A percentile compares a stretch with the other conserved stretches of the same genome.
These are phyloP conservation scores for Prochilodus magdalenae DNA, from an alignment of 2,113 vertebrate genomes.

Conservation along the genomic window DNA sequence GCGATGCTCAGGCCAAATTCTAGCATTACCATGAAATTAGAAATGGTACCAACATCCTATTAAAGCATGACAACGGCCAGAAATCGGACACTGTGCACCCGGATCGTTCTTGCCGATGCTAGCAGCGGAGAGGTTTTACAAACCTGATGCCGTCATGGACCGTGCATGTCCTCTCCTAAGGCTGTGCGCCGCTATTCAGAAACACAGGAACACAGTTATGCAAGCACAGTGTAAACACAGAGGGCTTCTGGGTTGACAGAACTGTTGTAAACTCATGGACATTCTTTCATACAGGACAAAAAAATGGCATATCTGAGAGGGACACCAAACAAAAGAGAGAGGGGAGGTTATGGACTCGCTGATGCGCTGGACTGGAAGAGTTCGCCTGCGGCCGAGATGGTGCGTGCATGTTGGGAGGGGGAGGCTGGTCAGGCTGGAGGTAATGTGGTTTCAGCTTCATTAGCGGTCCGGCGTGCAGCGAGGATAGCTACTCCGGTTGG, in stretches of 20 bases:
- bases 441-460: slow-evolving; percentile 71
- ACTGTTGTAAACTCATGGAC: slow-evolving; percentile 17
- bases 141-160: background rate
- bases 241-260: background rate
- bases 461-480: slow-evolving; percentile 65
- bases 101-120: background rate
- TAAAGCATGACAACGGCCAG: background rate
- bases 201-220: background rate
- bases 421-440: slow-evolving; percentile 60
- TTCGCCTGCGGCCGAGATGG: slow-evolving; percentile 63
- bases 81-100: background rate
- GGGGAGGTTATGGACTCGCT: slow-evolving; percentile 61
- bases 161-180: slow-evolving; percentile 1
- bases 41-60: background rate
- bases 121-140: background rate
- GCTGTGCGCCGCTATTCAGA: background rate
- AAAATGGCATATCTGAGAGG: slow-evolving; percentile 54
- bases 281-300: slow-evolving; percentile 21
- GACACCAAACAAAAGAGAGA: slow-evolving; percentile 50
- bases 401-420: slow-evolving; percentile 31
- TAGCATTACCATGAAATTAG: slow-evolving; percentile 12
- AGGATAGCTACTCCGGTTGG: background rate
- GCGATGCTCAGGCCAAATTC: background rate
- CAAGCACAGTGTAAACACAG: slow-evolving; percentile 7
- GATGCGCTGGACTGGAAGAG: slow-evolving; percentile 76